Evolutionary conservation across 2,113 vertebrate genomes (phyloP).

Genomic region (Corvus hawaiiensis): DNA sequence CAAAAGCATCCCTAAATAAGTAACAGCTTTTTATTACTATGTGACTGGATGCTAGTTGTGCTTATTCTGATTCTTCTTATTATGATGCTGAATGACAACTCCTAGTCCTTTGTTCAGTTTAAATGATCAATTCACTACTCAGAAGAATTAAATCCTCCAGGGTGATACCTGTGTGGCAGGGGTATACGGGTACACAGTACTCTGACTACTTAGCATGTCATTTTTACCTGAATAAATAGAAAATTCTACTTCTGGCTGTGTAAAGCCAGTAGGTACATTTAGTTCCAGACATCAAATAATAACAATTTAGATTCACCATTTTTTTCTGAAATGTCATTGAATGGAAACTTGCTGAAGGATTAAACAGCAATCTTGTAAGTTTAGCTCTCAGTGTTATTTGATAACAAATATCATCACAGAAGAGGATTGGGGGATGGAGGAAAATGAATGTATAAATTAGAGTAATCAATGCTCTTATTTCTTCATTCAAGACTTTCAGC

Average conservation of each 20-base stretch:
- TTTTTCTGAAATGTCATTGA: not conserved
- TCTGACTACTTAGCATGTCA: not conserved
- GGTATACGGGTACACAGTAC: not conserved
- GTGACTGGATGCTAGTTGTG: not conserved
- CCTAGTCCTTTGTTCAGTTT: not conserved
- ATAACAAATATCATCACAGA: not conserved
- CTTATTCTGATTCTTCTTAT: not conserved
- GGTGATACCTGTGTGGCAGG: not conserved
- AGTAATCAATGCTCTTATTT: not conserved
- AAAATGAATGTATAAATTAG: not conserved
- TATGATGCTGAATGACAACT: rapidly evolving
- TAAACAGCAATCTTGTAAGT: not conserved
- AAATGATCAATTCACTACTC: not conserved
- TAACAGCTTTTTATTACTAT: not conserved
- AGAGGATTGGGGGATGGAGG: not conserved
- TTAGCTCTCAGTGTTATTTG: not conserved
- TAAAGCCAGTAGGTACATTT: not conserved
- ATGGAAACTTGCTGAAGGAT: not conserved
- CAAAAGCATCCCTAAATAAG: not conserved
- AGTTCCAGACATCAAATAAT: not conserved
- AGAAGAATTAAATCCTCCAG: not conserved
- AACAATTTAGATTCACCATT: not conserved
- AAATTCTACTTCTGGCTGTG: not conserved
- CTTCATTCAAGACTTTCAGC: not conserved
- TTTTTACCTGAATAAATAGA: not conserved